Percentiles rank a stretch among this genome's conserved stretches.
phyloP scores from a whole-genome alignment of 2,797 vertebrate species.

The Prunella strophiata region DNA sequence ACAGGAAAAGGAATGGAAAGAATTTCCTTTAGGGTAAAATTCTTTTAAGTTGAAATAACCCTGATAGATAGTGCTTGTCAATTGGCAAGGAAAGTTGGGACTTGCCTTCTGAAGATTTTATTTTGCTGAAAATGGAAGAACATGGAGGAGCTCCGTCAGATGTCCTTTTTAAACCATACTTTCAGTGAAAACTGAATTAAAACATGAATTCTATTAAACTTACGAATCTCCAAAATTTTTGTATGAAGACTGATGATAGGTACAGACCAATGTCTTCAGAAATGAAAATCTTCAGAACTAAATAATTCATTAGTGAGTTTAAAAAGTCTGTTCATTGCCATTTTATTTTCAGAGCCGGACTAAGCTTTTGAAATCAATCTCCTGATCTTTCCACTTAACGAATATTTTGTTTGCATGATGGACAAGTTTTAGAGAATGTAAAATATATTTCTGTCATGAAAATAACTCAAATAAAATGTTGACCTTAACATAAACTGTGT shows the following conservation, averaged over 20 bases:
- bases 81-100: not conserved
- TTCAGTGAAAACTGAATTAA: not conserved
- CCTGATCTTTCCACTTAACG: not conserved
- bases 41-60: conserved; percentile 1
- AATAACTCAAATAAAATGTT: not conserved
- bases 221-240: not conserved
- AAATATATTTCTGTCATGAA: not conserved
- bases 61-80: not conserved
- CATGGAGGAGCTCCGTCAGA: not conserved
- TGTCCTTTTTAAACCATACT: not conserved
- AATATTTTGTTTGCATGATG: not conserved
- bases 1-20: conserved; percentile 33
- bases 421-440: not conserved
- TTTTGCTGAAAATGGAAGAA: not conserved
- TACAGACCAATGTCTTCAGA: not conserved
- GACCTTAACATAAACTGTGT: not conserved
- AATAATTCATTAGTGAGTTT: not conserved
- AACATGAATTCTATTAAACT: not conserved
- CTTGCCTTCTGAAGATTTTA: not conserved
- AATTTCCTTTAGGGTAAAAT: conserved; percentile 55
- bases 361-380: not conserved
- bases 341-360: not conserved
- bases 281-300: not conserved
- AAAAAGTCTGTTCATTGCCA: not conserved
- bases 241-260: not conserved